Percentiles rank a stretch among this genome's conserved stretches.
phyloP scores from a whole-genome alignment of 2,888 invertebrate genomes.

The Acanthosepion esculentum region DNA sequence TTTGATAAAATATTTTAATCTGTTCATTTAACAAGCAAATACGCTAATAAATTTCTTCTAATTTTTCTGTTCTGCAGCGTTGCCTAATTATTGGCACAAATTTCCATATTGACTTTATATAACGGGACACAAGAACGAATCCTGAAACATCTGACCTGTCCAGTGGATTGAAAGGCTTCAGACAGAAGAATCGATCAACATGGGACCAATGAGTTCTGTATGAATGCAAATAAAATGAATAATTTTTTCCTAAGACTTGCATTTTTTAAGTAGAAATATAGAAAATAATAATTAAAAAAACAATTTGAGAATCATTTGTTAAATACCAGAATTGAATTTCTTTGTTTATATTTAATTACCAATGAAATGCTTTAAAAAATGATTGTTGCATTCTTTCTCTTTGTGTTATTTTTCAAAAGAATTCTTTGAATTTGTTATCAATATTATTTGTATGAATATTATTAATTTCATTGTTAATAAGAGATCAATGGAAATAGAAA shows the following conservation, averaged over 20 bases:
- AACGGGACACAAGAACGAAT: background rate
- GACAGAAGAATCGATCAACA: background rate
- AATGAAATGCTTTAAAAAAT: no score
- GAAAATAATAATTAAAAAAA: background rate
- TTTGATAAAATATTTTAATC: no score
- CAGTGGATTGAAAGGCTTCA: background rate
- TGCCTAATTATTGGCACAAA: background rate
- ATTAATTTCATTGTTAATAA: no score
- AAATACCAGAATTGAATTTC: background rate
- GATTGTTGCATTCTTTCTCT: background rate
- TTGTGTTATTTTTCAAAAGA: background rate
- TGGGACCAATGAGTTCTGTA: background rate
- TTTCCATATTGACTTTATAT: slow-evolving; percentile 9
- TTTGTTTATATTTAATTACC: background rate
- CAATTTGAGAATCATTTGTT: background rate
- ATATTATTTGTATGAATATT: no score
- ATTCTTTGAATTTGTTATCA: background rate
- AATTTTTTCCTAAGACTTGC: background rate
- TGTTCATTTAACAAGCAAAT: no score
- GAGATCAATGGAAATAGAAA: no score
- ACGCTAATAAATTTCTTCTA: background rate
- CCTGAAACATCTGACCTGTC: background rate
- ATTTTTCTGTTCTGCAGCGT: background rate
- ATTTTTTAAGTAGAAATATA: background rate
- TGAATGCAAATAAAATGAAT: background rate